These are phyloP conservation scores for Thamnaconus septentrionalis DNA, from an alignment of 2,113 vertebrate species.

Conservation along the genomic window DNA sequence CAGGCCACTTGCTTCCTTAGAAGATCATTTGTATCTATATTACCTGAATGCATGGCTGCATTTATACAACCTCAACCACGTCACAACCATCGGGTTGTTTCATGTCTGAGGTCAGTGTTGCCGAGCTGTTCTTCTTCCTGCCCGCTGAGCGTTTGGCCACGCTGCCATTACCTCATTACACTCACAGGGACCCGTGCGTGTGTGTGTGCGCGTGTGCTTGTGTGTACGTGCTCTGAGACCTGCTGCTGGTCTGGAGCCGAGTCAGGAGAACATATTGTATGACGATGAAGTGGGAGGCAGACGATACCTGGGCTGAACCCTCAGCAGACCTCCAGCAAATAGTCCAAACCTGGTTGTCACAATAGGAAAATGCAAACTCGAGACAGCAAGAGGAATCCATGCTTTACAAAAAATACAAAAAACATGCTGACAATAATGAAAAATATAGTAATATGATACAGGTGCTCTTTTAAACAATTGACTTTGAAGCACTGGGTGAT, in stretches of 20 bases:
- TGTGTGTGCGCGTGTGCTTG: slow-evolving; percentile 7
- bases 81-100: neutral
- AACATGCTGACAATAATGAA: too few relatives aligned
- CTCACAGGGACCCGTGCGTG: slow-evolving; percentile 26
- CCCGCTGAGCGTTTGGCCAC: slow-evolving; percentile 25
- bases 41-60: neutral
- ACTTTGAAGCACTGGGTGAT: too few relatives aligned
- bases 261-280: slow-evolving; percentile 57
- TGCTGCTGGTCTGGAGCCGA: slow-evolving; percentile 46
- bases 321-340: neutral
- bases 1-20: too few relatives aligned
- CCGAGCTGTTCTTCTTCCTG: slow-evolving; percentile 10
- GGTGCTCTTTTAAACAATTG: too few relatives aligned
- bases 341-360: too few relatives aligned
- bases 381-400: too few relatives aligned
- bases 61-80: neutral
- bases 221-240: slow-evolving; percentile 3
- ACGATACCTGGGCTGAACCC: slow-evolving; percentile 14
- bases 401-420: too few relatives aligned
- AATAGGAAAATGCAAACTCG: too few relatives aligned
- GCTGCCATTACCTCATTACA: slow-evolving; percentile 52
- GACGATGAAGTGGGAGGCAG: slow-evolving; percentile 21
- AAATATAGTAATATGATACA: too few relatives aligned
- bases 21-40: neutral
- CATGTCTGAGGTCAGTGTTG: slow-evolving; percentile 40